Evolutionary conservation across 2,888 invertebrate species (phyloP).

Genomic region (Rhagophthalmus giganteus): DNA sequence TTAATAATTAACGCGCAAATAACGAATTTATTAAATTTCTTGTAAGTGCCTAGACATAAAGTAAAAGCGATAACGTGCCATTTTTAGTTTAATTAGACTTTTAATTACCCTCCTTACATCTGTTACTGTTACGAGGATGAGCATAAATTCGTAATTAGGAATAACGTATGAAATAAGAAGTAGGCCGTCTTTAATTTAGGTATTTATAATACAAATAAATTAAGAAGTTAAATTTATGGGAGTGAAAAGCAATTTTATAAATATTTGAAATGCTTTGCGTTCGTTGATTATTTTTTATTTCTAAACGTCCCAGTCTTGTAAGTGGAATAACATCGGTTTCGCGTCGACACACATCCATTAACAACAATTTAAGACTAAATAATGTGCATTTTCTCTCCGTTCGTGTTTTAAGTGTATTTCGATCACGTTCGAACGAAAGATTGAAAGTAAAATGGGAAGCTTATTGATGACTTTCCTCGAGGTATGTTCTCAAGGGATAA

Average conservation of each 20-base stretch:
- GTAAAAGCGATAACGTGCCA: neutral
- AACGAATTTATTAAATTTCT: neutral
- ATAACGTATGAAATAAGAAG: neutral
- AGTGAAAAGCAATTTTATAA: constrained; percentile 1
- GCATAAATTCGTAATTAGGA: neutral
- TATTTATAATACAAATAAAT: too few relatives aligned
- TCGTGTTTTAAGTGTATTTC: too few relatives aligned
- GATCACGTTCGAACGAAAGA: too few relatives aligned
- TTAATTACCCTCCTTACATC: neutral
- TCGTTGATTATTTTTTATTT: too few relatives aligned
- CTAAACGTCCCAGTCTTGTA: too few relatives aligned
- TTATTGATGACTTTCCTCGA: too few relatives aligned
- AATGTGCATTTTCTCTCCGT: too few relatives aligned
- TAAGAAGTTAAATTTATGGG: neutral
- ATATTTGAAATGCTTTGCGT: neutral
- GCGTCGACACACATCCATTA: too few relatives aligned
- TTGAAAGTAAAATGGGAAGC: too few relatives aligned
- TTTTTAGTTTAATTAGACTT: neutral
- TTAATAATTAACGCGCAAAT: neutral
- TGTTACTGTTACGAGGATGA: neutral
- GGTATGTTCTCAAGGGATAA: too few relatives aligned
- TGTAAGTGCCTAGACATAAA: neutral
- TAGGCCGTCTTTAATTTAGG: neutral
- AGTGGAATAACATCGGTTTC: too few relatives aligned
- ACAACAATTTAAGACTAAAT: too few relatives aligned